phyloP scores from a whole-genome alignment of 2,113 vertebrate species.

The Amazona vittata region DNA sequence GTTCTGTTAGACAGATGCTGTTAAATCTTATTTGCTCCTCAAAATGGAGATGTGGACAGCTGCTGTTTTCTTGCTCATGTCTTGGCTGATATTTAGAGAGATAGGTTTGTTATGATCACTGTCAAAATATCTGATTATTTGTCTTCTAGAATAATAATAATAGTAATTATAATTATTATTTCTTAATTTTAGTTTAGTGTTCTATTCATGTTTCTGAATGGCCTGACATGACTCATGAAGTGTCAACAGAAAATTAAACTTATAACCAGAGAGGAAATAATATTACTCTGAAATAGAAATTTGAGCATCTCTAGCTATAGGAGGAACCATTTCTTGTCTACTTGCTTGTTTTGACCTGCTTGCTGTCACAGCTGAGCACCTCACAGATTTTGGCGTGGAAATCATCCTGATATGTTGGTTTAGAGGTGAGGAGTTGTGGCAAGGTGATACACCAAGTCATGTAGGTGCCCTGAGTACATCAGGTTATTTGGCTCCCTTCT shows the following conservation, averaged over 20 bases:
- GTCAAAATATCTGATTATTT: neutral
- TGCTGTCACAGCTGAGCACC: neutral
- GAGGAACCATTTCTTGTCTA: neutral
- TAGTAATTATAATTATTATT: neutral
- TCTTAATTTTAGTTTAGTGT: neutral
- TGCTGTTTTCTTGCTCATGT: neutral
- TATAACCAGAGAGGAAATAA: neutral
- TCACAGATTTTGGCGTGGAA: neutral
- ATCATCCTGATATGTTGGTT: neutral
- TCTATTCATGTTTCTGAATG: neutral
- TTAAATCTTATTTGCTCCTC: neutral
- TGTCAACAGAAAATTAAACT: neutral
- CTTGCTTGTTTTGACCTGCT: neutral
- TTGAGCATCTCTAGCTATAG: neutral
- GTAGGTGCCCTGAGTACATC: neutral
- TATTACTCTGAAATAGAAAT: neutral
- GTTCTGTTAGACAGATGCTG: neutral
- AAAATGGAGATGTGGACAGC: neutral
- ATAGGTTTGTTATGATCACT: neutral
- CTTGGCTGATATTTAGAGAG: neutral
- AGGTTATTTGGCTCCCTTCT: neutral
- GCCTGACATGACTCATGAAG: neutral
- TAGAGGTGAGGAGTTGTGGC: neutral
- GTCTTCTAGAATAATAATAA: neutral
- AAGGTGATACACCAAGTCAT: fast-evolving